Conservation (phyloP, 2,113 vertebrate species). For the Patagioenas fasciata region DNA sequence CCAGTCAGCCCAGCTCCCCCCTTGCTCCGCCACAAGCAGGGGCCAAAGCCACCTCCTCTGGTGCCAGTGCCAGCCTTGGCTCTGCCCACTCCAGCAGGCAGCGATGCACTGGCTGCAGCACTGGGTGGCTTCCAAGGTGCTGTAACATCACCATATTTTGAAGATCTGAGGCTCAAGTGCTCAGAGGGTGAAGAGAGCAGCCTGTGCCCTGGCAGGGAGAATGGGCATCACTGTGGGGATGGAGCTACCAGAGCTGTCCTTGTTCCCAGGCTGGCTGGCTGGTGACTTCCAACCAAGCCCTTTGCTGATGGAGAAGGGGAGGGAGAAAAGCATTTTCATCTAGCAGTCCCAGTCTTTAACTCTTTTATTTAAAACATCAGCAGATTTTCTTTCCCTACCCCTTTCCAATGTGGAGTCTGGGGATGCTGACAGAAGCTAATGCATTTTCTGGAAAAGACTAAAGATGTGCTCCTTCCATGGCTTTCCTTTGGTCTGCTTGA, state of each 20-base stretch:
- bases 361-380: not conserved
- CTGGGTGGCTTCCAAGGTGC: not conserved
- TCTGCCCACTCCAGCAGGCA: not conserved
- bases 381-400: not conserved
- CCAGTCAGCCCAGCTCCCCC: not conserved
- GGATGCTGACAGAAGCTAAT: not conserved
- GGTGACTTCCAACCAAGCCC: not conserved
- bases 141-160: not conserved
- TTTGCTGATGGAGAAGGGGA: not conserved
- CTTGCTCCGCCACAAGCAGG: not conserved
- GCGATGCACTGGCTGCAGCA: not conserved
- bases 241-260: not conserved
- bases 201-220: not conserved
- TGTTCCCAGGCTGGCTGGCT: not conserved
- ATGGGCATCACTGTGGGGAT: fast-evolving
- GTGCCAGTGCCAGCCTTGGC: not conserved
- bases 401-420: not conserved
- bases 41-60: not conserved
- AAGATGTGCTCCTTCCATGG: not conserved
- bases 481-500: not conserved
- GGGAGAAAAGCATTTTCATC: not conserved
- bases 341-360: not conserved
- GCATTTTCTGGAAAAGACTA: not conserved
- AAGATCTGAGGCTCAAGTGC: not conserved
- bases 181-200: not conserved